Evolutionary conservation across 2,113 vertebrate genomes (phyloP), one percentile per base, ranked within the genome.

Genomic region (Melanerpes formicivorus): DNA sequence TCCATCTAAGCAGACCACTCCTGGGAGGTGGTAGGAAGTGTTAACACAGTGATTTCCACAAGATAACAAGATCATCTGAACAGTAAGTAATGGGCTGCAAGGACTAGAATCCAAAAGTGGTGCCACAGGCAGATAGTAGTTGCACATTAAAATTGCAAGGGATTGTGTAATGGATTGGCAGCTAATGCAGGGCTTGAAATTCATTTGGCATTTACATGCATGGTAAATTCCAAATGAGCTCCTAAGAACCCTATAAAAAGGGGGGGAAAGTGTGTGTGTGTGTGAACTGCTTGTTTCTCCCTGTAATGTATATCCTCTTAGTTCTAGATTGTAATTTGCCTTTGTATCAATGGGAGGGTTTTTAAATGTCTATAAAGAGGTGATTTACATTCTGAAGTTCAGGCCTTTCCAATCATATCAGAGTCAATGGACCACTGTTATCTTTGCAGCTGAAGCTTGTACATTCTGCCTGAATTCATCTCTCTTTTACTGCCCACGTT

Each of bases 181-280:
- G 79, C 75, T 85, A 90, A 93, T 0, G 0, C 84, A 85, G 67
- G 34, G 44, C 89, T 90, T 92, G 94, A 71, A 92, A 84, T 93
- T 96, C 92, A 87, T 89, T 76, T 92, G 84, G 89, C 84, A 84
- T 94, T 96, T 95, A 92, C 90, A 90, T 94, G 96, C 92, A 91
- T 44, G 2, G 91, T 95, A 96, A 94, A 96, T 91, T 95, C 93
- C 94, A 90, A 91, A 95, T 27, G 87, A 92, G 94, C 87, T 95
- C 84, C 87, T 89, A n/a, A 92, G 81, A 93, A 94, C 84, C 58
- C 56, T 84, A 48, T 90, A 84, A 95, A 92, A 90, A 83, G 65
- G 32, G 65, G 59, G 63, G 70, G 59, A 63, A 44, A 16, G 9
- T 66, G 74, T 86, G 55, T 66, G 18, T 23, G 9, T 66, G 75